Evolutionary conservation across 2,797 vertebrate species (phyloP), one percentile per base, ranked within the genome.

Genomic region (Sebastiscus tertius): DNA sequence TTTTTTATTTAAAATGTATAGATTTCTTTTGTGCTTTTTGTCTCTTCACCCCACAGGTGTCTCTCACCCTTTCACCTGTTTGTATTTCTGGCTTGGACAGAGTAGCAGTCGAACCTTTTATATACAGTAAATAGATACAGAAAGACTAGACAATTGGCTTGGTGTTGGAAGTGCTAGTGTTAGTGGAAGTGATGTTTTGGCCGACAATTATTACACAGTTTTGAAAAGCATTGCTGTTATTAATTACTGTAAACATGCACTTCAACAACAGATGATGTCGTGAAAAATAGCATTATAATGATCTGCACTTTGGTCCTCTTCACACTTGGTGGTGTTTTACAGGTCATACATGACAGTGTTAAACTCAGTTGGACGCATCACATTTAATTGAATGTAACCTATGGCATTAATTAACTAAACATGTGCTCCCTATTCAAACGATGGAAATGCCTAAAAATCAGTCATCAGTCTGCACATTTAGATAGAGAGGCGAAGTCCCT

Each of bases 391-490:
- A 68, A 49, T 72, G 11, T 72, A 63, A 72, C 59, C 26, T 16
- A 24, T 39, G 13, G 2, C 24, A 29, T 73, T 29, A 71, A 64
- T 49, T 20, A 46, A 74, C 18, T 1, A n/a, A 63, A 60, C 18
- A 39, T 56, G 63, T 9, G 27, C 7, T 58, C 68, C 65, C 20
- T 58, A 1, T 58, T 68, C 10, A 46, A 79, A 78, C 12, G 26
- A 26, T 66, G 31, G 6, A 65, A 69, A 52, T 16, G 52, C n/a
- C 29, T 27, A 54, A 52, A 74, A 29, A 79, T 8, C 42, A 46
- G 26, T 20, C 27, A 61, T 52, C 24, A 71, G 58, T 77, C n/a
- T 66, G n/a, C 20, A 70, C 20, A 60, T 69, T 66, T 69, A 70
- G 42, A 22, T n/a, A 0, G 20, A 54, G 49, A 54, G 49, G 49